Evolutionary conservation across 2,113 vertebrate species (phyloP).

Genomic region (Athene cunicularia): DNA sequence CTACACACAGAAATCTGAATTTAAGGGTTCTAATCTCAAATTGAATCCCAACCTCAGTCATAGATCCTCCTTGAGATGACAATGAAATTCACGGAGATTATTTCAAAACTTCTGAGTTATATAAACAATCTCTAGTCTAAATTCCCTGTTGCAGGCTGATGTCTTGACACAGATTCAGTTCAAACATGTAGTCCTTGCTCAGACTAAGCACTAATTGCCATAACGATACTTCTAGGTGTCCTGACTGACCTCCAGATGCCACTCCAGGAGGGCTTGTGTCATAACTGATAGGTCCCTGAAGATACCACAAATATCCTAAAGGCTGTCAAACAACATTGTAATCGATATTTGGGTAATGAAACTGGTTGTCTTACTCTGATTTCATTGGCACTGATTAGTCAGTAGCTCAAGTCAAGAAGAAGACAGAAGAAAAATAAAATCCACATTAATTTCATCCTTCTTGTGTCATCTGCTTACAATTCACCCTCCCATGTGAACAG

Average conservation of each 20-base stretch:
- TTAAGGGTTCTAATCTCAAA: background rate
- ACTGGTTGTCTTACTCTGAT: background rate
- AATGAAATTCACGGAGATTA: background rate
- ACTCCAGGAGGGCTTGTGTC: background rate
- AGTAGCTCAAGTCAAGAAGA: background rate
- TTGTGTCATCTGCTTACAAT: background rate
- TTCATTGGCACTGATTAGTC: background rate
- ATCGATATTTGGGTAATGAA: background rate
- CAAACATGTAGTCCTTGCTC: background rate
- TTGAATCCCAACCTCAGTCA: background rate
- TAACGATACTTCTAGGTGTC: background rate
- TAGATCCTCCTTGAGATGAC: background rate
- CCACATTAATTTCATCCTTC: background rate
- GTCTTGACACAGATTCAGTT: background rate
- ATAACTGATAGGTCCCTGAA: background rate
- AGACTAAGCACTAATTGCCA: background rate
- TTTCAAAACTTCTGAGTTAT: background rate
- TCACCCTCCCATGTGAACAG: background rate
- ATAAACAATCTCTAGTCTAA: background rate
- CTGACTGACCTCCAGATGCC: background rate
- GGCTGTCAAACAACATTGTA: background rate
- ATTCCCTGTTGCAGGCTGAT: background rate
- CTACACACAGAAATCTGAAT: background rate
- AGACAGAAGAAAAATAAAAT: background rate
- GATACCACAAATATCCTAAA: background rate